Evolutionary conservation across 2,113 vertebrate genomes (phyloP), one percentile per base, ranked within the genome.

Genomic region (Neolamprologus tretocephalus): DNA sequence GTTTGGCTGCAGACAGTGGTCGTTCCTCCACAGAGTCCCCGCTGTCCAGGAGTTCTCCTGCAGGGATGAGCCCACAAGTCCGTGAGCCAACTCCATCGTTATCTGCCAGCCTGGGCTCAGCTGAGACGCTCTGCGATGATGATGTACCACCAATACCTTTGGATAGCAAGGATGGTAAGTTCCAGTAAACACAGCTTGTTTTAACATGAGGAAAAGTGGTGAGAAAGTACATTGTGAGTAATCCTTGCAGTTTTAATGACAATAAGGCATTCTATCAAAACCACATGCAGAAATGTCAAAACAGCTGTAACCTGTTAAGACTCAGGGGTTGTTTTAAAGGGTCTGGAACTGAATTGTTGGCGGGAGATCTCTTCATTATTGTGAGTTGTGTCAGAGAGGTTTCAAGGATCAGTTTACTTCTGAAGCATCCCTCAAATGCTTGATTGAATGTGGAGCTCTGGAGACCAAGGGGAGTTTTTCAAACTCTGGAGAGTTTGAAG

Each of bases 51-150:
- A 98, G 98, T 1, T 98, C 99, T 57, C 98, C 99, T 0, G 97
- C 97, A 8, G 98, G 98, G 28, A 98, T 99, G 98, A 98, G 98
- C 86, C 98, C 98, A 82, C 98, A 97, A 90, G 91, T 98, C 28
- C 81, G 96, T 90, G 98, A 98, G 92, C 97, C 96, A 83, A 83
- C 92, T 45, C 97, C 96, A 0, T 92, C 97, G 57, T 97, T 97
- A 0, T 96, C 96, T n/a, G 96, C 95, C 90, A 97, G 96, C 2
- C 91, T 95, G 35, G 96, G 96, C 54, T 97, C 96, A 66, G 95
- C 96, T 1, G 97, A 97, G 82, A 92, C 93, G 0, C 5, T 96
- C 10, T 95, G 94, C 0, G 95, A 93, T 0, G 97, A 97, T 49
- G 97, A 97, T 40, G 95, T 94, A 8, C 95, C 17, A 4, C 96